phyloP scores from a whole-genome alignment of 2,888 invertebrate genomes.

The Gasteruption jaculator region DNA sequence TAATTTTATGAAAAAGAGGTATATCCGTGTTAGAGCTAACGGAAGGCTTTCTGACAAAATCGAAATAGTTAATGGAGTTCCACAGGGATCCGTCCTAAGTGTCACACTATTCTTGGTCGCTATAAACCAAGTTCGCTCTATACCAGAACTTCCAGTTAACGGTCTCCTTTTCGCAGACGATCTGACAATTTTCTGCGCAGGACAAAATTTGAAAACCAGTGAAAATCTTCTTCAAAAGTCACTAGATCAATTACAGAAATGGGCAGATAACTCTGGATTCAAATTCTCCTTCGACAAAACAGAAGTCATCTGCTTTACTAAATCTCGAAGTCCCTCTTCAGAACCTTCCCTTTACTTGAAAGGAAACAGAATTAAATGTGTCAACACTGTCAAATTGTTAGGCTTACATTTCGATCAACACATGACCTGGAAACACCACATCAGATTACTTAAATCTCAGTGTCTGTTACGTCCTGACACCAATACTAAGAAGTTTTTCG shows the following conservation, averaged over 20 bases:
- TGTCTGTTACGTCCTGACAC: no score
- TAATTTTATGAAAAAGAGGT: conserved; percentile 20
- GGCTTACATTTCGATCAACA: conserved; percentile 23
- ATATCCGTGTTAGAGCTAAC: conserved; percentile 14
- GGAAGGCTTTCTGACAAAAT: conserved; percentile 3
- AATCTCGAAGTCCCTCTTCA: background rate
- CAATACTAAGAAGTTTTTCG: no score
- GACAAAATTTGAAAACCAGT: conserved; percentile 15
- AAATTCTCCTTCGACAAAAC: conserved; percentile 23
- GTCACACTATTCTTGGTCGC: conserved; percentile 22
- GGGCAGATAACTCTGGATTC: conserved; percentile 18
- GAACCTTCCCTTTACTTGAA: conserved; percentile 4
- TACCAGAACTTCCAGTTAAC: conserved; percentile 12
- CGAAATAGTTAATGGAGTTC: conserved; percentile 18
- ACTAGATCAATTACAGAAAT: conserved; percentile 17
- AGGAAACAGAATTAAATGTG: conserved; percentile 2
- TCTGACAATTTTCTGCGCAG: conserved; percentile 15
- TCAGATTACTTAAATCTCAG: conserved; percentile 15
- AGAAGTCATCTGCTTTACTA: conserved; percentile 11
- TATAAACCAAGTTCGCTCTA: conserved; percentile 18
- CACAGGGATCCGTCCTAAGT: conserved; percentile 22
- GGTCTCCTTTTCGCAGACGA: conserved; percentile 21
- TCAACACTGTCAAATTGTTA: conserved; percentile 11
- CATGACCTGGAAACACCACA: conserved; percentile 23
- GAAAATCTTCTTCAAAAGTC: conserved; percentile 17